Conservation (phyloP, 2,888 invertebrate species). For the Encarsia formosa region DNA sequence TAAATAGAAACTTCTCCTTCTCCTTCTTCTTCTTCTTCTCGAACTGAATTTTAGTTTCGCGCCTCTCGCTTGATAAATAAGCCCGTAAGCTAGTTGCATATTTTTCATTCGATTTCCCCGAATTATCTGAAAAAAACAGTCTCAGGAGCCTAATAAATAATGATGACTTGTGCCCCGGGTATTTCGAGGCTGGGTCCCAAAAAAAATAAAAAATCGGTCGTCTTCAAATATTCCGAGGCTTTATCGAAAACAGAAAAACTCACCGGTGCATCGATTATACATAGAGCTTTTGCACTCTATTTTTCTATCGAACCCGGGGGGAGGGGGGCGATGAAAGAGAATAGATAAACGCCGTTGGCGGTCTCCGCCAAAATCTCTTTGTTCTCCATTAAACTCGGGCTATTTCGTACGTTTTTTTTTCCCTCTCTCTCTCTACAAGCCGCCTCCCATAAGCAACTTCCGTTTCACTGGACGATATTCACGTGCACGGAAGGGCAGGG, state of each 20-base stretch:
- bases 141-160: too few relatives aligned
- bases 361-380: background rate
- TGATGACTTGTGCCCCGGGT: too few relatives aligned
- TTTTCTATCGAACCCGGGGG: too few relatives aligned
- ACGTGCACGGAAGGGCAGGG: constrained; percentile 33
- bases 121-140: too few relatives aligned
- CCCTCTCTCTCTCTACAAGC: background rate
- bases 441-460: constrained; percentile 29
- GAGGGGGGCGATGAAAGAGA: constrained; percentile 27
- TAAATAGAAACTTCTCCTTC: constrained; percentile 15
- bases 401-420: background rate
- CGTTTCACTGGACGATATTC: constrained; percentile 36
- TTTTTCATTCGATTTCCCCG: constrained; percentile 17
- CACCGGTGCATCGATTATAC: too few relatives aligned
- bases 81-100: constrained; percentile 16
- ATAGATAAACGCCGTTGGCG: constrained; percentile 21
- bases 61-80: background rate
- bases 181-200: too few relatives aligned
- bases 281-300: too few relatives aligned
- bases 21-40: background rate
- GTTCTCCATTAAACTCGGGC: background rate
- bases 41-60: background rate
- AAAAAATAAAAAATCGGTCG: too few relatives aligned
- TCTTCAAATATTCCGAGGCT: too few relatives aligned
- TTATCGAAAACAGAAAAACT: too few relatives aligned